Percentiles rank a stretch among this genome's conserved stretches.
These are phyloP conservation scores for Yponomeuta plumbellus DNA, from an alignment of 2,888 invertebrate species.

Conservation along the genomic window DNA sequence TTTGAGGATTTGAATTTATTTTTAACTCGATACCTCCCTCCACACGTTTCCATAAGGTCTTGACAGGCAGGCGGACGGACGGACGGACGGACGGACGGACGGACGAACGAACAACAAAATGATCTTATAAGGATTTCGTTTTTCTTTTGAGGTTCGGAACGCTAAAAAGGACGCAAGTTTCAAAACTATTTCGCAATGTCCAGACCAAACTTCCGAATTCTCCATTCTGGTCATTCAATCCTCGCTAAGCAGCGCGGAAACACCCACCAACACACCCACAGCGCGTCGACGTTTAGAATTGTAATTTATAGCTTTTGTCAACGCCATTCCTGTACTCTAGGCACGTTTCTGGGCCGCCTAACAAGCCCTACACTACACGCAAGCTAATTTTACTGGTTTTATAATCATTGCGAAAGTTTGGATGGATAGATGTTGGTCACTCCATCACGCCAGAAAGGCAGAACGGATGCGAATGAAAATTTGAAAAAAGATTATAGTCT, in stretches of 20 bases:
- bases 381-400: neutral
- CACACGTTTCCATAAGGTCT: too few relatives aligned
- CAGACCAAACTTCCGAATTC: neutral
- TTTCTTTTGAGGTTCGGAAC: too few relatives aligned
- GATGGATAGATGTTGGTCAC: neutral
- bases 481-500: too few relatives aligned
- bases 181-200: neutral
- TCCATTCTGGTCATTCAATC: neutral
- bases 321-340: neutral
- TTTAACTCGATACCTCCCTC: too few relatives aligned
- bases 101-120: too few relatives aligned
- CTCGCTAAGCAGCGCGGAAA: neutral
- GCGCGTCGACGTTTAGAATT: neutral
- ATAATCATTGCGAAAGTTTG: neutral
- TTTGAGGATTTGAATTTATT: too few relatives aligned
- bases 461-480: too few relatives aligned
- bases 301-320: neutral
- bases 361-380: neutral
- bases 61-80: too few relatives aligned
- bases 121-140: too few relatives aligned
- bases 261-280: neutral
- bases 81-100: too few relatives aligned
- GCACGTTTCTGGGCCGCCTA: neutral
- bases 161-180: neutral
- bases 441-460: too few relatives aligned